These are phyloP conservation scores for Clepsis dumicolana DNA, from an alignment of 2,888 invertebrate genomes.

Conservation along the genomic window DNA sequence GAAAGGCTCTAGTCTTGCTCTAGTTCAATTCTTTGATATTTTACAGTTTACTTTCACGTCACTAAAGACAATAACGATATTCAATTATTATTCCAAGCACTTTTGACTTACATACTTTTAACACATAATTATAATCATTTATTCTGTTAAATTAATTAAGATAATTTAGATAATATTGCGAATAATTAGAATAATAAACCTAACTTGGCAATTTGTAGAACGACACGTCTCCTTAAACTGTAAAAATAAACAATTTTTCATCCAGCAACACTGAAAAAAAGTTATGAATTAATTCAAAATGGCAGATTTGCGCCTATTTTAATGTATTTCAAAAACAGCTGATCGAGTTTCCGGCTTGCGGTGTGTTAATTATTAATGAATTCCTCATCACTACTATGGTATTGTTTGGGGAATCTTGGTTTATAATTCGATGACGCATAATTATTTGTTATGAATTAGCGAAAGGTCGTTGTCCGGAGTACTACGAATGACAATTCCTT, in stretches of 20 bases:
- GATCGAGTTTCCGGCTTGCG: slow-evolving; percentile 26
- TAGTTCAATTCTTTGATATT: no score
- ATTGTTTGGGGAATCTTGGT: neutral
- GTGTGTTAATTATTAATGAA: slow-evolving; percentile 17
- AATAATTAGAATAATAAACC: no score
- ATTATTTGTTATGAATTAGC: slow-evolving; percentile 36
- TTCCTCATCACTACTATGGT: neutral
- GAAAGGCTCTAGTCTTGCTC: no score
- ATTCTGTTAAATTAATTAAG: neutral
- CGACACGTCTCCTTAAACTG: slow-evolving; percentile 3
- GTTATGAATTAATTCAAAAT: slow-evolving; percentile 42
- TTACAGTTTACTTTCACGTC: neutral
- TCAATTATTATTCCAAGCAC: neutral
- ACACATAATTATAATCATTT: neutral
- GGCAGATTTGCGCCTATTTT: slow-evolving; percentile 43
- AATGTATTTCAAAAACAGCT: slow-evolving; percentile 43
- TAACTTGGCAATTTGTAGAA: neutral
- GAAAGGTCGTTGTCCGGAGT: slow-evolving; percentile 39
- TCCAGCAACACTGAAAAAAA: slow-evolving; percentile 31
- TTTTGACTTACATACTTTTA: no score
- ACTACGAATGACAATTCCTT: slow-evolving; percentile 41
- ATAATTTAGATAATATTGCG: no score
- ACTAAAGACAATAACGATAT: neutral
- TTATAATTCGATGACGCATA: slow-evolving; percentile 16
- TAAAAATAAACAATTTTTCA: neutral